Base-by-base conservation (phyloP, 1,140 invertebrate species). In the Lepidurus packardi region DNA sequence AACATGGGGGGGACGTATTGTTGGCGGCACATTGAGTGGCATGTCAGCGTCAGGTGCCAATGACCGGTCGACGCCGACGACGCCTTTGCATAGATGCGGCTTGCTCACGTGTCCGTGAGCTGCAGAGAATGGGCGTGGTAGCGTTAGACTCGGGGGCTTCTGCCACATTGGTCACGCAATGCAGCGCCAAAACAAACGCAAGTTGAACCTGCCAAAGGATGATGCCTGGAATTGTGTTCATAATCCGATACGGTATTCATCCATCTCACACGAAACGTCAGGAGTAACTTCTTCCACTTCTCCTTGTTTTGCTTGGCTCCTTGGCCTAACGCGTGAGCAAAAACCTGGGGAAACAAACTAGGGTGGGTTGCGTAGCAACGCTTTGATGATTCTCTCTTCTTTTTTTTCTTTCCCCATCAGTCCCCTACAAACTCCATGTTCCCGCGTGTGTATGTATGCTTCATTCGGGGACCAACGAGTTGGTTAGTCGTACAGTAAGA, bases 381-480 rank as follows among this genome's bases (percentile, higher is more conserved):
- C 21, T 65, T 65, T 65, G 53, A 21, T 65, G 53, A 65, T 65
- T 65, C 53, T 13, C 13, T 34, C 34, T 34, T 34, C 34, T 34
- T 34, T 34, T 34, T 34, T 34, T 65, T 65, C 47, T 65, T 65
- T 65, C 53, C 13, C 53, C 53, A n/a, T 34, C 34, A 16, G 53
- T 65, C n/a, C 53, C 53, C 53, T 65, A 65, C 53, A 65, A 47
- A 65, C 53, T 65, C 53, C 53, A 65, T 65, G 53, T 65, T 65
- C 53, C 8, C 21, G 13, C 21, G 53, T 65, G 53, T 65, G 53
- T 13, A 21, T 65, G 53, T 11, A 16, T 65, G 53, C 53, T 9
- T 16, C 16, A 21, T 65, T 21, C 53, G 16, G 21, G 2, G 6
- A n/a, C 45, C 16, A 47, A 16, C 53, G 53, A 65, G 53, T 65